Evolutionary conservation across 2,888 invertebrate genomes (phyloP).

Genomic region (Lasioglossum oenotherae): DNA sequence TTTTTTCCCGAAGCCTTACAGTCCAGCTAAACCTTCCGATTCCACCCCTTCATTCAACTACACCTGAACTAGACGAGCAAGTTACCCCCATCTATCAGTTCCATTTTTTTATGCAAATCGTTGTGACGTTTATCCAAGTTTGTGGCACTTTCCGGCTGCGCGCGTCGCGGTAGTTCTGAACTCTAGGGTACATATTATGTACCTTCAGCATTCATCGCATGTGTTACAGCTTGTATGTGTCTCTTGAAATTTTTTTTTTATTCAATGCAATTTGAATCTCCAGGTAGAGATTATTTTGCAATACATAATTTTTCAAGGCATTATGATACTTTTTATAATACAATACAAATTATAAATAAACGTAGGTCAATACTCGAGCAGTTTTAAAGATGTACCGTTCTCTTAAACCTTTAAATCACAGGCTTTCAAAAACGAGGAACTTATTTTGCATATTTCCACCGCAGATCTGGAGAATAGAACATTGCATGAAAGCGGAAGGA

Average conservation of each 20-base stretch:
- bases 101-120: conserved; percentile 10
- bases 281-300: no score
- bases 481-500: no score
- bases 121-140: conserved; percentile 35
- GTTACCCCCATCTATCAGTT: conserved; percentile 24
- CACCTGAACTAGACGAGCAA: conserved; percentile 23
- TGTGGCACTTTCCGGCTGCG: conserved; percentile 10
- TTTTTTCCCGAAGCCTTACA: conserved; percentile 1
- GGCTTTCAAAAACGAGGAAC: no score
- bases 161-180: neutral
- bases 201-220: neutral
- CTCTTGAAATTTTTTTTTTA: neutral
- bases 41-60: conserved; percentile 13
- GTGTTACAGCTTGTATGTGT: neutral
- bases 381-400: no score
- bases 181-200: neutral
- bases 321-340: no score
- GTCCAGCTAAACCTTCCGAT: neutral
- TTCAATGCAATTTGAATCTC: no score
- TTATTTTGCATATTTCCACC: no score
- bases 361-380: no score
- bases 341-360: no score
- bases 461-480: no score
- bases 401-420: no score
- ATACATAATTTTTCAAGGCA: no score